Conservation (phyloP, 1,140 invertebrate genomes). For the Limonius californicus region DNA sequence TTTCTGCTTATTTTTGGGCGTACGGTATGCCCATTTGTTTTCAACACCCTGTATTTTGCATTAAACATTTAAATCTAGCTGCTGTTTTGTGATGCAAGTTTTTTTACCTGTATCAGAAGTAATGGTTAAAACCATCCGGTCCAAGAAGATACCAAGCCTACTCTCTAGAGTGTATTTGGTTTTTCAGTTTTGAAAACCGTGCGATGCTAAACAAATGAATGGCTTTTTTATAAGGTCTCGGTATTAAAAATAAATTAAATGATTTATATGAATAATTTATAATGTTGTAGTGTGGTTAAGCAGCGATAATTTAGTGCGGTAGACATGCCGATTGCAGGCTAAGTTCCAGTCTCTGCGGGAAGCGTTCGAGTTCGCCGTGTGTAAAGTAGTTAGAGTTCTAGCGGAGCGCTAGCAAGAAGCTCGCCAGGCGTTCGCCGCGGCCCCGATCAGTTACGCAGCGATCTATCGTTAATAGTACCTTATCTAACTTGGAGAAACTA, state of each 20-base stretch:
- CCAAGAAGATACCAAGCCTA: too few relatives aligned
- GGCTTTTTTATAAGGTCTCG: background rate
- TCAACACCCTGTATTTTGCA: too few relatives aligned
- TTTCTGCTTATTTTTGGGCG: too few relatives aligned
- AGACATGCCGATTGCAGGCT: conserved; percentile 7
- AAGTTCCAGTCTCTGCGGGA: conserved; percentile 4
- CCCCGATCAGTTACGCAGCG: background rate
- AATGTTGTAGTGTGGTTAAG: conserved; percentile 8
- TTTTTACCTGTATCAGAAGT: too few relatives aligned
- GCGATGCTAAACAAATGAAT: background rate
- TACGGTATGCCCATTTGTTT: too few relatives aligned
- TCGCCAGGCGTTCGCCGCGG: background rate
- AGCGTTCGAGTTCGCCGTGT: background rate
- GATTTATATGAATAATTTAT: conserved; percentile 11
- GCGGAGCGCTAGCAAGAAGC: background rate
- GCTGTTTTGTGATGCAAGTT: too few relatives aligned
- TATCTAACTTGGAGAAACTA: conserved; percentile 14
- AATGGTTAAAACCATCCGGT: too few relatives aligned
- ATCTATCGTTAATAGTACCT: conserved; percentile 11
- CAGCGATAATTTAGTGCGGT: conserved; percentile 6
- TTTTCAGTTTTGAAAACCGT: too few relatives aligned
- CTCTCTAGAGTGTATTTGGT: too few relatives aligned
- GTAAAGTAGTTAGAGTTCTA: conserved; percentile 2
- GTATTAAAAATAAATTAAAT: conserved; percentile 11
- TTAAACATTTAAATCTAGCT: too few relatives aligned